Evolutionary conservation across 2,888 invertebrate species (phyloP).

Genomic region (Eupelmus urozonus): DNA sequence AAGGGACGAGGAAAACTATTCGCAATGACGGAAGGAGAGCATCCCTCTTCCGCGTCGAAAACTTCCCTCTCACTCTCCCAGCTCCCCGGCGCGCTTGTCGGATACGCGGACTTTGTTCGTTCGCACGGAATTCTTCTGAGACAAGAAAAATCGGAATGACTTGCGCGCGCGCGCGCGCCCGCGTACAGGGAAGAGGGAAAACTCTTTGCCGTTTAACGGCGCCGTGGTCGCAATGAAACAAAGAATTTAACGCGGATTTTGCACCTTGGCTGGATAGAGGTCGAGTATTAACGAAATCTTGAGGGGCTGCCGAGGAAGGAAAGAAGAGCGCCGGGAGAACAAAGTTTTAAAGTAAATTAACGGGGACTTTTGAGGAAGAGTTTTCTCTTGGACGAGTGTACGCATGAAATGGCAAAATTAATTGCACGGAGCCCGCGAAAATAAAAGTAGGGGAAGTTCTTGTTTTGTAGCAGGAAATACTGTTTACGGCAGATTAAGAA

Average conservation of each 20-base stretch:
- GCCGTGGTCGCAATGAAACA: slow-evolving; percentile 44
- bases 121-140: slow-evolving; percentile 50
- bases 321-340: not conserved
- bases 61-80: slow-evolving; percentile 24
- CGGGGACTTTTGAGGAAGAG: slow-evolving; percentile 11
- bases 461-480: no score
- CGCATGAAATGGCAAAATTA: slow-evolving; percentile 38
- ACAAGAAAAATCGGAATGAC: slow-evolving; percentile 57
- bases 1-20: slow-evolving; percentile 55
- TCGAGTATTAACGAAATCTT: slow-evolving; percentile 43
- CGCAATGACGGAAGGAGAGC: slow-evolving; percentile 57
- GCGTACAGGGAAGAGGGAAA: slow-evolving; percentile 13
- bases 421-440: not conserved
- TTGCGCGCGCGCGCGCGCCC: no score
- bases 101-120: slow-evolving; percentile 51
- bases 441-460: no score
- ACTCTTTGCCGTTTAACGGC: slow-evolving; percentile 3
- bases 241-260: slow-evolving; percentile 51
- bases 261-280: not conserved
- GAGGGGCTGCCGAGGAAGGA: not conserved
- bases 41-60: slow-evolving; percentile 51
- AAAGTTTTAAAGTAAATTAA: slow-evolving; percentile 51
- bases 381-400: slow-evolving; percentile 5
- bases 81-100: slow-evolving; percentile 42
- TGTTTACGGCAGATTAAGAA: no score